phyloP scores from a whole-genome alignment of 1,140 invertebrate genomes.

The Hyposmocoma kahamanoa region DNA sequence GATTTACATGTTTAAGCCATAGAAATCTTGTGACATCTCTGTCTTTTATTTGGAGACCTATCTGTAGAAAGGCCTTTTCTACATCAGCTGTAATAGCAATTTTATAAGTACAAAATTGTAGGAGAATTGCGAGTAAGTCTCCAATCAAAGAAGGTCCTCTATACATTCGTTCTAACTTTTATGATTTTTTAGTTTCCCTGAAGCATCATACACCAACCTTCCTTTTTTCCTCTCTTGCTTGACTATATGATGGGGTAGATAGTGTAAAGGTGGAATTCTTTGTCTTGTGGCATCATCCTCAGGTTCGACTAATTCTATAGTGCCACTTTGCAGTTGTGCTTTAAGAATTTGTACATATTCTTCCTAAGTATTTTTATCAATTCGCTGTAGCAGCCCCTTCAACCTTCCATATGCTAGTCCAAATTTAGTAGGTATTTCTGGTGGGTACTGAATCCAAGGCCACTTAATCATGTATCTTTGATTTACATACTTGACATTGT shows the following conservation, averaged over 20 bases:
- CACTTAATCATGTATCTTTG: too few species aligned
- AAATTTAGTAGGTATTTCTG: conserved; percentile 6
- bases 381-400: background rate
- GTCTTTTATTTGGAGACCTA: conserved; percentile 8
- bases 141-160: conserved; percentile 9
- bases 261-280: background rate
- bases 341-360: conserved; percentile 4
- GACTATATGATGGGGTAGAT: conserved; percentile 2
- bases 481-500: too few species aligned
- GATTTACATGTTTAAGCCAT: conserved; percentile 6
- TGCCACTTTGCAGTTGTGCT: background rate
- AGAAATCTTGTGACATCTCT: conserved; percentile 14
- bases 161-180: conserved; percentile 7
- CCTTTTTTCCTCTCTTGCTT: conserved; percentile 4
- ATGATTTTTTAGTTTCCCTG: background rate
- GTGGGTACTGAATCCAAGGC: conserved; percentile 10
- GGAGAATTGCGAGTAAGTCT: conserved; percentile 9
- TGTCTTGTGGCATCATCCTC: background rate
- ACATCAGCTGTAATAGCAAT: conserved; percentile 7
- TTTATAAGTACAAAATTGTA: conserved; percentile 4
- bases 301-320: conserved; percentile 2
- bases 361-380: background rate
- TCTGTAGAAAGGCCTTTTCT: conserved; percentile 11
- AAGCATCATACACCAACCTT: conserved; percentile 3
- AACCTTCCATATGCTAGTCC: conserved; percentile 6